Evolutionary conservation across 2,888 invertebrate species (phyloP).

Genomic region (Acheta domesticus): DNA sequence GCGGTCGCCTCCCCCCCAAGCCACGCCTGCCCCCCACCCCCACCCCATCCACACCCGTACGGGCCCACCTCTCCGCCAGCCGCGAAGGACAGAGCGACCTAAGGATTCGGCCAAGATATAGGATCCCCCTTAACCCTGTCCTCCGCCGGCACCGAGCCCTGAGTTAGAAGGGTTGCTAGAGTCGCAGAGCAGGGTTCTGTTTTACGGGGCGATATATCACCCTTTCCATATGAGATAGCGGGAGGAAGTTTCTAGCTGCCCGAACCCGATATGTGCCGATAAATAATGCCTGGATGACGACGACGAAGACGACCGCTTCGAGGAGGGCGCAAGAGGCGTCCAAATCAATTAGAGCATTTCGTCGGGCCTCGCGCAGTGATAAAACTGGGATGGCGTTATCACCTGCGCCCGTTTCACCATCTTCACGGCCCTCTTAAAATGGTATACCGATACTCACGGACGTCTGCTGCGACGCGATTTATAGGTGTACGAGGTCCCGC

Average conservation of each 20-base stretch:
- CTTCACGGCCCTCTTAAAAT: not conserved
- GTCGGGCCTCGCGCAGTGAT: not conserved
- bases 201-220: not conserved
- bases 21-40: not conserved
- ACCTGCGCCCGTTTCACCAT: not conserved
- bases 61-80: not conserved
- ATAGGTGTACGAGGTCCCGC: too few species aligned
- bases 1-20: not conserved
- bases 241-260: not conserved
- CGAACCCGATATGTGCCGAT: conserved; percentile 18
- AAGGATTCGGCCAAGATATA: conserved; percentile 18
- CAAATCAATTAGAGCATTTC: conserved; percentile 18
- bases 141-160: not conserved
- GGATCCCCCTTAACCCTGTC: conserved; percentile 18
- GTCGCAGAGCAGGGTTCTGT: not conserved
- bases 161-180: conserved; percentile 11
- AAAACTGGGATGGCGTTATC: not conserved
- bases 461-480: too few species aligned
- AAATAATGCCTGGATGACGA: conserved; percentile 1
- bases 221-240: conserved; percentile 18
- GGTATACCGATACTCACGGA: not conserved
- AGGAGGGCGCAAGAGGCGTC: not conserved
- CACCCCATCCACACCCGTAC: not conserved
- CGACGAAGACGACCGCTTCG: not conserved
- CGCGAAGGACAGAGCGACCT: not conserved